Conservation (phyloP, 2,113 vertebrate genomes). For the Corydoras maculifer region DNA sequence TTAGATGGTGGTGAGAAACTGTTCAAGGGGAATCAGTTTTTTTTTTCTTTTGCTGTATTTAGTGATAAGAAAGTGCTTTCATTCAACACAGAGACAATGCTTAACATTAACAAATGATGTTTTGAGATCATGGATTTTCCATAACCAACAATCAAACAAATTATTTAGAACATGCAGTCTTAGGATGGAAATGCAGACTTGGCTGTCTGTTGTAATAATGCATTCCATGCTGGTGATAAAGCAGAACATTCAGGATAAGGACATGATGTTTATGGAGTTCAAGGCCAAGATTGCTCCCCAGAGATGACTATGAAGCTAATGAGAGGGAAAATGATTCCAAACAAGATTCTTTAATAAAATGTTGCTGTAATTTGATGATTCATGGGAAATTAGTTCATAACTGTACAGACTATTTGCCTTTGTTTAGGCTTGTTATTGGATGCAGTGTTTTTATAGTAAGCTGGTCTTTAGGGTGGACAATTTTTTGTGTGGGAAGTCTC, state of each 20-base stretch:
- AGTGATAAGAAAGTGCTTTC: too few relatives aligned
- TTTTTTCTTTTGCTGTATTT: too few relatives aligned
- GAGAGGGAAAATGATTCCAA: not conserved
- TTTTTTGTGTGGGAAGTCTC: too few relatives aligned
- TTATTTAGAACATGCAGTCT: not conserved
- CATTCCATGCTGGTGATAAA: slow-evolving; percentile 45
- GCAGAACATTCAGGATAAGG: slow-evolving; percentile 42
- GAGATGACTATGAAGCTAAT: not conserved
- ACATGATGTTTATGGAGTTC: slow-evolving; percentile 32
- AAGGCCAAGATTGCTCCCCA: slow-evolving; percentile 10
- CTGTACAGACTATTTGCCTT: too few relatives aligned
- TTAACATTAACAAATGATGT: too few relatives aligned
- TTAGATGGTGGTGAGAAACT: too few relatives aligned
- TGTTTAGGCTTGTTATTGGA: too few relatives aligned
- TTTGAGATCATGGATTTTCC: not conserved
- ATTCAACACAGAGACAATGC: too few relatives aligned
- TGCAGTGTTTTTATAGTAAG: too few relatives aligned
- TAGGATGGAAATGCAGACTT: not conserved
- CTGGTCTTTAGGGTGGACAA: too few relatives aligned
- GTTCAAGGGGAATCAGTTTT: too few relatives aligned
- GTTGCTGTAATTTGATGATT: not conserved
- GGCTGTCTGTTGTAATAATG: slow-evolving; percentile 25
- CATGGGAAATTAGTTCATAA: not conserved
- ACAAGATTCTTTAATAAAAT: not conserved
- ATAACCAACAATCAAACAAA: not conserved